Conservation (phyloP, 1,140 invertebrate species). For the Tetramorium alpestre region DNA sequence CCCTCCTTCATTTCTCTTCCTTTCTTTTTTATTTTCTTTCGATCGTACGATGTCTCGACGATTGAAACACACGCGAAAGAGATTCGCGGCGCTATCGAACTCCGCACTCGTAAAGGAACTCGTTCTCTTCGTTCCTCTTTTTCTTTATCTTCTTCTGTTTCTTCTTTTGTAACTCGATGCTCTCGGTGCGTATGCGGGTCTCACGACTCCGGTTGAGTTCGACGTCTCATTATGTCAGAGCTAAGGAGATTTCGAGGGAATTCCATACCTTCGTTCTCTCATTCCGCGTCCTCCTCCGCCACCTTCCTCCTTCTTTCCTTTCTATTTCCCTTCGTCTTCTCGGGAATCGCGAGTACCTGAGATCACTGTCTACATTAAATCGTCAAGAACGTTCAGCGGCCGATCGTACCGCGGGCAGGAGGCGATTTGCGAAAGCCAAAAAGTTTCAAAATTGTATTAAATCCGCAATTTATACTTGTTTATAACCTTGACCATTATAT, state of each 20-base stretch:
- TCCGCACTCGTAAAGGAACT: slow-evolving; percentile 28
- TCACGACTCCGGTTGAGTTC: slow-evolving; percentile 57
- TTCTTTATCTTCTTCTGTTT: slow-evolving; percentile 60
- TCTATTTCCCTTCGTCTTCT: slow-evolving; percentile 11
- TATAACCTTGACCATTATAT: background rate
- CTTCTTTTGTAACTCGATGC: slow-evolving; percentile 44
- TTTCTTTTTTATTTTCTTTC: slow-evolving; percentile 29
- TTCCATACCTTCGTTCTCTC: slow-evolving; percentile 37
- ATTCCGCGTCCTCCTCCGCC: slow-evolving; percentile 22
- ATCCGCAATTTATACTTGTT: background rate
- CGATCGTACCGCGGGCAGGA: background rate
- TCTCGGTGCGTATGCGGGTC: slow-evolving; percentile 30
- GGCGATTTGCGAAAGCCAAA: background rate
- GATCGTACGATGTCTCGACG: slow-evolving; percentile 37
- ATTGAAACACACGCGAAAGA: slow-evolving; percentile 47
- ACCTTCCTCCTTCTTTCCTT: background rate
- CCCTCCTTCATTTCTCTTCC: slow-evolving; percentile 43
- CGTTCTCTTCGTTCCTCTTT: slow-evolving; percentile 58
- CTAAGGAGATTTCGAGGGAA: slow-evolving; percentile 64
- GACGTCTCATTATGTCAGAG: slow-evolving; percentile 74
- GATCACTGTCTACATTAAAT: slow-evolving; percentile 57
- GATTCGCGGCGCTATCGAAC: slow-evolving; percentile 55
- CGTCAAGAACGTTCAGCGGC: slow-evolving; percentile 41
- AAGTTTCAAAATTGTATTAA: slow-evolving; percentile 4
- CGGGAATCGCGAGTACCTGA: slow-evolving; percentile 37